Percentiles rank a stretch among this genome's conserved stretches.
Evolutionary conservation across 2,113 vertebrate species (phyloP).

Genomic region (Mesitornis unicolor): DNA sequence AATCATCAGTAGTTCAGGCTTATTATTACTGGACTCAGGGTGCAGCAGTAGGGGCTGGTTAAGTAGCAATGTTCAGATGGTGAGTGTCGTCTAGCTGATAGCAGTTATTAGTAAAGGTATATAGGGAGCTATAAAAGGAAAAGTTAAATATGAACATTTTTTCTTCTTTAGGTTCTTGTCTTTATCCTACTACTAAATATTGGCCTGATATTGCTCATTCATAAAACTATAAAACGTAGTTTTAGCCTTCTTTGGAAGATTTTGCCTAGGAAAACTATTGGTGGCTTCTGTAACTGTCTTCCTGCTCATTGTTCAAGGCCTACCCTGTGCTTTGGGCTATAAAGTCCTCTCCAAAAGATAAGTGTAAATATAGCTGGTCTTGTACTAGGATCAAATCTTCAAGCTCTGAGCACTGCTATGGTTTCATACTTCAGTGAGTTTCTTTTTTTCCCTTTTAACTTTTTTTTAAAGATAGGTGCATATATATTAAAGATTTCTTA

Average conservation of each 20-base stretch:
- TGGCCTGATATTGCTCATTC: not conserved
- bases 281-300: not conserved
- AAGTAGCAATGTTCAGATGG: rapidly evolving
- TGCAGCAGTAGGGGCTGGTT: rapidly evolving
- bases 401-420: not conserved
- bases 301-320: rapidly evolving
- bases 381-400: not conserved
- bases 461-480: not conserved
- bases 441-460: not conserved
- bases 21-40: not conserved
- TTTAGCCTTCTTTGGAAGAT: not conserved
- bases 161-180: rapidly evolving
- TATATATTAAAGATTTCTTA: not conserved
- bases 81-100: not conserved
- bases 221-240: not conserved
- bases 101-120: rapidly evolving
- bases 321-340: not conserved
- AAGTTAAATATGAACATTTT: rapidly evolving
- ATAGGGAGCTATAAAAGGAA: rapidly evolving
- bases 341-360: not conserved
- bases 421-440: not conserved
- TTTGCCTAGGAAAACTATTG: rapidly evolving
- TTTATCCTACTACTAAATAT: rapidly evolving
- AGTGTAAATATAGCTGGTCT: not conserved
- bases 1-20: rapidly evolving